Conservation (phyloP, 2,113 vertebrate species). For the Delphinus delphis region DNA sequence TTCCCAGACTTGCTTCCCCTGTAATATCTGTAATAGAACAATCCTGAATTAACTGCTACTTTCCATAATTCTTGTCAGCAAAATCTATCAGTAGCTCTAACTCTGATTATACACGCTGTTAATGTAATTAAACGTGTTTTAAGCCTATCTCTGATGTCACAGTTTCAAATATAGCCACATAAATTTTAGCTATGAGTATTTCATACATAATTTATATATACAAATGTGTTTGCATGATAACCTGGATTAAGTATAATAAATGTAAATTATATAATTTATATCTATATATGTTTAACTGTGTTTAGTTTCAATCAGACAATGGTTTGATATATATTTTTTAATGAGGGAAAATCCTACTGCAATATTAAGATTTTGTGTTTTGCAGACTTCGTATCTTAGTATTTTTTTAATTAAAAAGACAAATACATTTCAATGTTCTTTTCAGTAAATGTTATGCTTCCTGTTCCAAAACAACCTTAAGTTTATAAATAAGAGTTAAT, state of each 20-base stretch:
- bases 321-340: conserved; percentile 67
- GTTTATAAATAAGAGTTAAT: conserved; percentile 80
- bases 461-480: conserved; percentile 75
- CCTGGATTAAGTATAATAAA: conserved; percentile 79
- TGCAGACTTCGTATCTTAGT: conserved; percentile 71
- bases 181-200: conserved; percentile 66
- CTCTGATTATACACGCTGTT: conserved; percentile 54
- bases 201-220: conserved; percentile 79
- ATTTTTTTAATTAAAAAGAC: conserved; percentile 80
- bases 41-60: conserved; percentile 73
- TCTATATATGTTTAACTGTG: conserved; percentile 72
- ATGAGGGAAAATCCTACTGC: conserved; percentile 77
- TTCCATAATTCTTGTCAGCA: conserved; percentile 70
- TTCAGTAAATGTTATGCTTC: conserved; percentile 77
- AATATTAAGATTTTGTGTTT: conserved; percentile 79
- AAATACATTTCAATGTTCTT: conserved; percentile 75
- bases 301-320: conserved; percentile 81
- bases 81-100: conserved; percentile 67
- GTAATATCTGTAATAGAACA: conserved; percentile 69
- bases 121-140: conserved; percentile 77
- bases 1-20: conserved; percentile 70
- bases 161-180: conserved; percentile 65
- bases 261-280: conserved; percentile 73
- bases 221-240: conserved; percentile 77
- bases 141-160: conserved; percentile 76